A percentile compares a stretch with the other conserved stretches of the same genome.
Evolutionary conservation across 2,797 vertebrate genomes (phyloP).

Genomic region (Loriculus beryllinus): DNA sequence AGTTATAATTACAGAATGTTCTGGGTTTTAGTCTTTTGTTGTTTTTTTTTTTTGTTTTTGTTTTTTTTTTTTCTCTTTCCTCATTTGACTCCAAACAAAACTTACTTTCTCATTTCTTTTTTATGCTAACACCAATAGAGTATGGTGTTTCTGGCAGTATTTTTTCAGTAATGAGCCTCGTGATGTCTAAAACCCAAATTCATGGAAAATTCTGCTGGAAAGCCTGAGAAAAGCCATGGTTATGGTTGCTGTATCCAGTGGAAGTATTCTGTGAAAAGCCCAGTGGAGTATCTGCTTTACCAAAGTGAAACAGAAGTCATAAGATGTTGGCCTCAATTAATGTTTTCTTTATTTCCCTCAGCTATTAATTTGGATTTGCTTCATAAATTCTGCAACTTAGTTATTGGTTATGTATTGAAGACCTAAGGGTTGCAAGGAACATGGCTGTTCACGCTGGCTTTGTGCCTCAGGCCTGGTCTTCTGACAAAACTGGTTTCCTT

Average conservation of each 20-base stretch:
- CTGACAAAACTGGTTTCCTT: background rate
- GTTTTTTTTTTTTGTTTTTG: no score
- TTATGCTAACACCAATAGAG: background rate
- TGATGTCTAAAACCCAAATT: background rate
- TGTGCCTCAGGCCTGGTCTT: background rate
- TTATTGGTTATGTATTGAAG: background rate
- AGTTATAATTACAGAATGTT: conserved; percentile 23
- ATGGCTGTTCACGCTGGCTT: background rate
- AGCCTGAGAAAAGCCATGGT: conserved; percentile 11
- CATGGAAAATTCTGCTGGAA: conserved; percentile 16
- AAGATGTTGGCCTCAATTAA: background rate
- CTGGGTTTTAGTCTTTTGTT: background rate
- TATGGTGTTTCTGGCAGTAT: background rate
- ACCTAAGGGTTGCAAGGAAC: background rate
- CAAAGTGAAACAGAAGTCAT: background rate
- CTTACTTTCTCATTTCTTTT: conserved; percentile 2
- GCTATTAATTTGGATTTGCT: background rate
- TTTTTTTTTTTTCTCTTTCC: background rate
- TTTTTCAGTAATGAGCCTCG: conserved; percentile 5
- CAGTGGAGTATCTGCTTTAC: background rate
- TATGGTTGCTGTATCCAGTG: background rate
- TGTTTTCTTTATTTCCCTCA: background rate
- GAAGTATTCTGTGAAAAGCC: background rate
- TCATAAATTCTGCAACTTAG: background rate
- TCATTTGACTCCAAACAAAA: conserved; percentile 10